Conservation (phyloP, 2,113 vertebrate genomes). For the Gymnocephalus cernua region DNA sequence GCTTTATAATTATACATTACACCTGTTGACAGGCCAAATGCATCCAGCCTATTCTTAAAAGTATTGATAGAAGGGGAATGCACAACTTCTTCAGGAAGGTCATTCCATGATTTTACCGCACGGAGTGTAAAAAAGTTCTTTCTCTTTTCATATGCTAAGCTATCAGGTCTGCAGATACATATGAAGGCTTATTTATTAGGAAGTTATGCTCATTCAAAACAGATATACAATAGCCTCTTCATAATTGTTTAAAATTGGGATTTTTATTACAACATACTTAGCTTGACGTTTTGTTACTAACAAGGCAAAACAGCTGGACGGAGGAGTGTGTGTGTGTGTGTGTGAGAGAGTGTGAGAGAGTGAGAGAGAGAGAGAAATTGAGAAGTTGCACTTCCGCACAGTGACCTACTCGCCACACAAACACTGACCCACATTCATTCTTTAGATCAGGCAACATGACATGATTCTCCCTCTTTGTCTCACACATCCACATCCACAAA, state of each 20-base stretch:
- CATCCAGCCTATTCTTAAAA: too few species aligned
- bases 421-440: constrained; percentile 26
- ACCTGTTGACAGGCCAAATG: too few species aligned
- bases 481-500: constrained; percentile 13
- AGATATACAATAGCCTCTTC: not conserved
- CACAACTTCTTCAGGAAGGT: too few species aligned
- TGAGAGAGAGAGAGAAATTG: constrained; percentile 4
- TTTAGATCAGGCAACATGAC: not conserved
- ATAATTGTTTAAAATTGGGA: not conserved
- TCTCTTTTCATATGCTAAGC: too few species aligned
- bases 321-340: not conserved
- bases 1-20: too few species aligned
- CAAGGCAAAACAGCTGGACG: constrained; percentile 32
- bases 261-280: too few species aligned
- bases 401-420: constrained; percentile 6
- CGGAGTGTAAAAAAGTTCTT: too few species aligned
- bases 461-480: not conserved
- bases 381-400: not conserved
- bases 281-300: constrained; percentile 17
- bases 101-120: too few species aligned
- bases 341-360: constrained; percentile 23
- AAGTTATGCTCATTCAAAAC: not conserved
- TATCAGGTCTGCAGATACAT: not conserved
- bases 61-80: too few species aligned
- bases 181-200: not conserved